These are phyloP conservation scores for Cetoscarus ocellatus DNA, from an alignment of 2,797 vertebrate species.

Conservation along the genomic window DNA sequence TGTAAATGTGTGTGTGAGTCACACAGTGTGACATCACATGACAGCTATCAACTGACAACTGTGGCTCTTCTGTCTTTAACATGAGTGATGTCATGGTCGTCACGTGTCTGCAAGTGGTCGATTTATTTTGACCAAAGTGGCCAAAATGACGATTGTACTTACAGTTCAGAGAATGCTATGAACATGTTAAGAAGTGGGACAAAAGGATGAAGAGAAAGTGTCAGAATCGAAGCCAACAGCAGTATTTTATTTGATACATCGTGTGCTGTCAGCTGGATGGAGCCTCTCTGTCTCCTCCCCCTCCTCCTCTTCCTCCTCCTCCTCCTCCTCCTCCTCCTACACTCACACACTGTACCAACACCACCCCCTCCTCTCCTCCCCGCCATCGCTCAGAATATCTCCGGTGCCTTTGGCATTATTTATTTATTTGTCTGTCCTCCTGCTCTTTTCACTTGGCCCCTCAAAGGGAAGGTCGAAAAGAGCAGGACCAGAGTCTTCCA, in stretches of 20 bases:
- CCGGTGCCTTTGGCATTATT: conserved; percentile 39
- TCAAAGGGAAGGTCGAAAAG: conserved; percentile 46
- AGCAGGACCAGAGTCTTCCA: conserved; percentile 33
- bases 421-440: conserved; percentile 35
- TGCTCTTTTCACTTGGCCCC: conserved; percentile 38
- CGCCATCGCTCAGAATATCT: conserved; percentile 43
- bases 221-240: conserved; percentile 23
- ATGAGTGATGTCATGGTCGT: too few species aligned
- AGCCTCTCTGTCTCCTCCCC: conserved; percentile 40
- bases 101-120: too few species aligned
- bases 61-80: too few species aligned
- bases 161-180: too few species aligned
- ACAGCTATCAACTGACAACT: too few species aligned
- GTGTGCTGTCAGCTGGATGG: conserved; percentile 31
- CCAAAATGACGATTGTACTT: too few species aligned
- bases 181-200: too few species aligned
- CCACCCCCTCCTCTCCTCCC: background rate
- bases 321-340: conserved; percentile 16
- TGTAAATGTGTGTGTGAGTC: too few species aligned
- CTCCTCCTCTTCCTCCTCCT: conserved; percentile 12
- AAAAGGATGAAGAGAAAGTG: too few species aligned
- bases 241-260: conserved; percentile 43
- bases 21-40: too few species aligned
- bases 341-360: background rate
- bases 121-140: too few species aligned